phyloP scores from a whole-genome alignment of 2,888 invertebrate species.

The Anaspis maculata region DNA sequence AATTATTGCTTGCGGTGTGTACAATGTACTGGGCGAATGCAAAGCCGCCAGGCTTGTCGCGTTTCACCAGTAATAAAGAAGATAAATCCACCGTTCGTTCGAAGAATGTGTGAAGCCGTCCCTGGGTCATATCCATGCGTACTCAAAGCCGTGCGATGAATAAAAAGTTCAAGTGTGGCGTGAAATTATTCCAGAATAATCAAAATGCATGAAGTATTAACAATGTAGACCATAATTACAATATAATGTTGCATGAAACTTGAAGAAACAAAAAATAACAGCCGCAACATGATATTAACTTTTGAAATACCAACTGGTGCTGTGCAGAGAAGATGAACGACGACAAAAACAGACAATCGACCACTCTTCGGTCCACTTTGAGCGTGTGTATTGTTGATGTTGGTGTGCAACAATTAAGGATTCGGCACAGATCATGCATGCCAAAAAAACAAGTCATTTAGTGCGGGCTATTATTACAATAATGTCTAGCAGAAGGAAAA shows the following conservation, averaged over 20 bases:
- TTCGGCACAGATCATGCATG: conserved; percentile 1
- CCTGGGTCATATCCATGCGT: not conserved
- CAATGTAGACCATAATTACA: conserved; percentile 33
- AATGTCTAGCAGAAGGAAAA: too few species aligned
- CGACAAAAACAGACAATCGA: conserved; percentile 10
- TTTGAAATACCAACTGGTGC: conserved; percentile 16
- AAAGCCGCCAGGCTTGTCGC: too few species aligned
- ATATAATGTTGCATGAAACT: conserved; percentile 35
- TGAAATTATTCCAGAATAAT: conserved; percentile 33
- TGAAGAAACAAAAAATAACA: conserved; percentile 21
- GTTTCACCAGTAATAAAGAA: too few species aligned
- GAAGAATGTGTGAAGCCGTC: too few species aligned
- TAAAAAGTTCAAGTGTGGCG: conserved; percentile 25
- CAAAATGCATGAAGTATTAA: conserved; percentile 34
- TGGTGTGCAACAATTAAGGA: conserved; percentile 8
- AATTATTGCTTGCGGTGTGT: too few species aligned
- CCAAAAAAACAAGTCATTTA: too few species aligned
- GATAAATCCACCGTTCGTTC: too few species aligned
- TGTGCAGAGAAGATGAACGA: too few species aligned
- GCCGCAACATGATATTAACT: conserved; percentile 17
- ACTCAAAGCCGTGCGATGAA: conserved; percentile 4
- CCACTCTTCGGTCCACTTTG: conserved; percentile 8
- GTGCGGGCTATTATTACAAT: too few species aligned
- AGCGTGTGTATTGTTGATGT: conserved; percentile 1
- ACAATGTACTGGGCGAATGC: too few species aligned